Base-by-base conservation (phyloP, 1,140 invertebrate genomes). In the Meloidogyne floridensis region DNA sequence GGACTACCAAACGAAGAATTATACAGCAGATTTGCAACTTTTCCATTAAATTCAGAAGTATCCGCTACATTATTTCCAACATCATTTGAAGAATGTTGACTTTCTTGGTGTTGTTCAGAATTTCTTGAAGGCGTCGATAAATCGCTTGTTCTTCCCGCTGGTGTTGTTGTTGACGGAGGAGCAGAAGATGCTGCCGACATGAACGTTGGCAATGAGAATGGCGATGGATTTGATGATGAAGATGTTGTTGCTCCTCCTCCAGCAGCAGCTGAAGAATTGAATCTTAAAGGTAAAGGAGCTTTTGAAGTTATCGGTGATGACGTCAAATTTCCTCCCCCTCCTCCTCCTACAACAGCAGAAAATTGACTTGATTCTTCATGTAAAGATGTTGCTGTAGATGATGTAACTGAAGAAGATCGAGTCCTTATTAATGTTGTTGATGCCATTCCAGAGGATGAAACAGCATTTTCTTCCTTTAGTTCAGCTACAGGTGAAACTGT, bases 401-500 rank as follows among this genome's bases (percentile, higher is more conserved):
- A 75, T 56, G 15, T 13, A 42, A 71, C 51, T 32, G 70, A 56
- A 15, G 74, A 47, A 10, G 54, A 53, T 11, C n/a, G n/a, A 51
- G 56, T 65, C 18, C 42, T 70, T 86, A 80, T 83, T 88, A 82
- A 82, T 86, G 73, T 70, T 79, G 83, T 84, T 77, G 69, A 32
- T 81, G 83, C 75, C 71, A 80, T 73, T 56, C 84, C 79, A 80
- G 84, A 32, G 32, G 32, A 75, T 51, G 80, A 73, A 72, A 65
- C 59, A 7, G 59, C 59, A n/a, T 65, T 65, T 7, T 65, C 59
- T 8, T 65, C 59, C 18, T 65, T 65, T 65, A 65, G 59, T n/a
- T 65, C 59, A n/a, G 59, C 59, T n/a, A 65, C 59, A n/a, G 59
- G 59, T 6, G 59, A 65, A 65, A 65, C 59, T 1, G 59, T 65